Conservation (phyloP, 1,140 invertebrate genomes). For the Phortica variegata region DNA sequence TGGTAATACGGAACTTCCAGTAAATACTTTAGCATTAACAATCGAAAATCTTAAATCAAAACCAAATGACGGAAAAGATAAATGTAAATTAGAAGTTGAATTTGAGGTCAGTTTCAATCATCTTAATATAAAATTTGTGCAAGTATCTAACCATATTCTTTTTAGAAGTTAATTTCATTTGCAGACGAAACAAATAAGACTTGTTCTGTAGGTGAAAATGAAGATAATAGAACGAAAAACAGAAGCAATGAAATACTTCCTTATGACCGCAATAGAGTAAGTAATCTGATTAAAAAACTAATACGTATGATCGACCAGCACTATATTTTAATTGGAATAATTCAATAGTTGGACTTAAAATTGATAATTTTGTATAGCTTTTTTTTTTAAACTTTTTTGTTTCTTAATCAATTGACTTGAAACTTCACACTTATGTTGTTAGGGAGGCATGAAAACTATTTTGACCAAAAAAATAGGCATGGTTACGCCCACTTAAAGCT, state of each 20-base stretch:
- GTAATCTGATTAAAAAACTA: too few relatives aligned
- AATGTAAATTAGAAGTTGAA: slow-evolving; percentile 77
- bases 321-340: too few relatives aligned
- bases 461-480: too few relatives aligned
- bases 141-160: too few relatives aligned
- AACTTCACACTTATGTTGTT: too few relatives aligned
- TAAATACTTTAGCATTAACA: slow-evolving; percentile 67
- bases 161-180: slow-evolving; percentile 76
- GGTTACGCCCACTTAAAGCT: too few relatives aligned
- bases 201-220: slow-evolving; percentile 74
- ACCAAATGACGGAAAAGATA: slow-evolving; percentile 58
- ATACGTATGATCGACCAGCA: too few relatives aligned
- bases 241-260: slow-evolving; percentile 84
- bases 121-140: slow-evolving; percentile 14
- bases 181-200: slow-evolving; percentile 78
- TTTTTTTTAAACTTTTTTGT: too few relatives aligned
- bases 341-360: too few relatives aligned
- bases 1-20: slow-evolving; percentile 86
- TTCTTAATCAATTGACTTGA: too few relatives aligned
- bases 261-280: slow-evolving; percentile 88
- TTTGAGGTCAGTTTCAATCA: slow-evolving; percentile 69
- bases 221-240: slow-evolving; percentile 87
- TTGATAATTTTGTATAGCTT: too few relatives aligned
- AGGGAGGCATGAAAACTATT: too few relatives aligned
- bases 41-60: slow-evolving; percentile 70